Evolutionary conservation across 2,888 invertebrate species (phyloP).

Genomic region (Melieria crassipennis): DNA sequence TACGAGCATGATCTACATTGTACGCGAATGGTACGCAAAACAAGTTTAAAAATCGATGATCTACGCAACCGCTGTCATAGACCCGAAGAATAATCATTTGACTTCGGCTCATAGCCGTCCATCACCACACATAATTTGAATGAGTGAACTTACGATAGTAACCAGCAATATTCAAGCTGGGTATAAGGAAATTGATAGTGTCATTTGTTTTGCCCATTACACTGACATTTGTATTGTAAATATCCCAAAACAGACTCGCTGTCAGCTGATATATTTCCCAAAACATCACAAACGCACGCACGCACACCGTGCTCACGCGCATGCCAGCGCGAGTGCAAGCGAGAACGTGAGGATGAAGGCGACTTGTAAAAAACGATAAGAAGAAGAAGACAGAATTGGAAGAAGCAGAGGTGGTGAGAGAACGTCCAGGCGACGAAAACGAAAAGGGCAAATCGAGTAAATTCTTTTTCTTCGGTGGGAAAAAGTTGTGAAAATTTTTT

Average conservation of each 20-base stretch:
- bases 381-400: conserved; percentile 5
- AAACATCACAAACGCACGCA: conserved; percentile 18
- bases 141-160: no score
- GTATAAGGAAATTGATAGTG: no score
- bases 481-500: conserved; percentile 16
- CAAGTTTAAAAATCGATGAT: no score
- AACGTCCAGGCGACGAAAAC: background rate
- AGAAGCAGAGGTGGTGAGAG: conserved; percentile 4
- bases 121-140: no score
- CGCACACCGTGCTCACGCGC: background rate
- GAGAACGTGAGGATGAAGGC: background rate
- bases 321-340: conserved; percentile 3
- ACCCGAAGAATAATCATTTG: no score
- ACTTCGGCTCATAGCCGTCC: no score
- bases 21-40: no score
- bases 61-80: no score
- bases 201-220: no score
- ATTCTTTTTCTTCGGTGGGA: conserved; percentile 17
- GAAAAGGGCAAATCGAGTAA: conserved; percentile 24
- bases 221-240: background rate
- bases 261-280: conserved; percentile 18
- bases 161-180: no score
- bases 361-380: background rate
- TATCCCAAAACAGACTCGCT: conserved; percentile 15
- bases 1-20: no score